Base-by-base conservation (phyloP, 2,797 vertebrate species). In the Leptoclinus maculatus region DNA sequence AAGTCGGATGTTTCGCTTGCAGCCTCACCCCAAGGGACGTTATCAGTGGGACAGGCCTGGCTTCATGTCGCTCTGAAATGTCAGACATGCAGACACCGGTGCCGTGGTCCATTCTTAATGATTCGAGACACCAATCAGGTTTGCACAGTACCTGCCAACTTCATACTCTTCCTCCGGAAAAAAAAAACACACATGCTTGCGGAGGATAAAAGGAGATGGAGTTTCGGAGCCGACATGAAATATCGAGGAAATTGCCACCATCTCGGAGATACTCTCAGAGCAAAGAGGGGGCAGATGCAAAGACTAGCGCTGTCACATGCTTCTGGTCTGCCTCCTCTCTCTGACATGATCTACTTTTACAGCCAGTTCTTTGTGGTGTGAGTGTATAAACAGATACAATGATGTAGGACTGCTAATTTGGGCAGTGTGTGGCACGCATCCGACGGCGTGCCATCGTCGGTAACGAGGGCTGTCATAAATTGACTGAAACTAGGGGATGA, bases 91-190 rank as follows among this genome's bases (percentile, higher is more conserved):
- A 74, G 76, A 45, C 79, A 27, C 60, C 64, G 19, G 47, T 25
- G 80, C 84, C 16, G 79, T 16, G 62, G 85, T 83, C 89, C 89
- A 86, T 90, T 76, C 83, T 76, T 89, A 92, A 93, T 90, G 88
- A 91, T 77, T 71, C 45, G 66, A 79, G 78, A 68, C 79, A 84
- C 84, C 80, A 86, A 85, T 84, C 83, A 85, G 80, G 66, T 57
- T 19, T 2, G 59, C 77, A 82, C 74, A 65, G 58, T 71, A 86
- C 82, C 87, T 88, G 86, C 78, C 79, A 74, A 68, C 79, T 83
- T 80, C 77, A 77, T 67, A 76, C 78, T 83, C 77, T 56, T 29
- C 71, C 63, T 25, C 38, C 67, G 72, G 64, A 83, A 72, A 45
- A 45, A 19, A 39, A 39, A 41, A 14, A 13, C 57, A 8, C 69